Evolutionary conservation across 2,888 invertebrate species (phyloP).

Genomic region (Pammene fasciana): DNA sequence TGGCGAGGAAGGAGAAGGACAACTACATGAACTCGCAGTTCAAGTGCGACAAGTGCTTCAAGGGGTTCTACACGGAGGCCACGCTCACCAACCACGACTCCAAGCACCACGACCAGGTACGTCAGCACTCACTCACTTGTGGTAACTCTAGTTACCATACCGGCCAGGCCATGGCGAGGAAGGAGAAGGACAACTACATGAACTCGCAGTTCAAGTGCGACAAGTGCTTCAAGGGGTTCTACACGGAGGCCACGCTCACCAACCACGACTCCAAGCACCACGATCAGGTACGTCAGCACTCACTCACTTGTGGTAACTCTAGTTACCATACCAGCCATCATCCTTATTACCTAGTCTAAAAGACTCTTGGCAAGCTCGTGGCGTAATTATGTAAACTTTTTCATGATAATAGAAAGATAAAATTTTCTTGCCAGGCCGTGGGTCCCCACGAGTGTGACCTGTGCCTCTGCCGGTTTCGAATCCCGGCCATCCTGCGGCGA

Average conservation of each 20-base stretch:
- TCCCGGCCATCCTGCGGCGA: conserved; percentile 42
- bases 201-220: conserved; percentile 44
- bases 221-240: conserved; percentile 43
- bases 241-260: conserved; percentile 40
- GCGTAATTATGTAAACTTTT: too few species aligned
- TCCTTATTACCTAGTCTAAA: too few species aligned
- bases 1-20: conserved; percentile 38
- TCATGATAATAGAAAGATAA: too few species aligned
- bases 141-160: too few species aligned
- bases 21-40: conserved; percentile 44
- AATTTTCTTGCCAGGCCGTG: conserved; percentile 30
- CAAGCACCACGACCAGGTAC: conserved; percentile 43
- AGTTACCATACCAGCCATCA: too few species aligned
- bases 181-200: conserved; percentile 42
- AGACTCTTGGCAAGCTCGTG: too few species aligned
- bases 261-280: conserved; percentile 43
- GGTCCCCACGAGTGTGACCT: conserved; percentile 42
- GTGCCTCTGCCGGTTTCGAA: conserved; percentile 43
- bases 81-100: conserved; percentile 41
- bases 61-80: conserved; percentile 42
- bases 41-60: conserved; percentile 44
- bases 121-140: neutral
- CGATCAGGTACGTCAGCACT: conserved; percentile 33
- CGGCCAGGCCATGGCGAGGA: too few species aligned
- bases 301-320: too few species aligned